A percentile compares a stretch with the other conserved stretches of the same genome.
Evolutionary conservation across 2,113 vertebrate species (phyloP).

Genomic region (Pollachius pollachius): DNA sequence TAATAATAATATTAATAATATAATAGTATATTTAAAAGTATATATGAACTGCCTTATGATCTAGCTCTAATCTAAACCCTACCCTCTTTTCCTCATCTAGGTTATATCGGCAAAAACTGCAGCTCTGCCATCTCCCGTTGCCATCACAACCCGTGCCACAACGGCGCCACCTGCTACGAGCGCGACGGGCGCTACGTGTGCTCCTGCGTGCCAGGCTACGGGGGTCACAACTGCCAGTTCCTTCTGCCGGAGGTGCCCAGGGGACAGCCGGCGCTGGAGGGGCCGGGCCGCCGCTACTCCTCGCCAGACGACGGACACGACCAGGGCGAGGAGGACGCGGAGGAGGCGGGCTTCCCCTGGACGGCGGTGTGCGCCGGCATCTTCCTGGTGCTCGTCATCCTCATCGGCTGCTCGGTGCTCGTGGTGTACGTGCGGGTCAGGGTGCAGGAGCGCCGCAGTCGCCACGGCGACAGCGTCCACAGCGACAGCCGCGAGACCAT

Average conservation of each 20-base stretch:
- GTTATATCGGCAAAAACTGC: slow-evolving; percentile 93
- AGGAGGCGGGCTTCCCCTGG: slow-evolving; percentile 83
- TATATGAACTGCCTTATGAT: too few species aligned
- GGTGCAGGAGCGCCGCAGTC: slow-evolving; percentile 79
- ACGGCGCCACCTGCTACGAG: slow-evolving; percentile 94
- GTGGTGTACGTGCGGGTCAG: slow-evolving; percentile 86
- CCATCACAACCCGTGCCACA: slow-evolving; percentile 91
- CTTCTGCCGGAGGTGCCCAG: slow-evolving; percentile 81
- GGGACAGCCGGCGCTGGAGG: slow-evolving; percentile 75
- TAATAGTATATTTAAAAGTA: too few species aligned
- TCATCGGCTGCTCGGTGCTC: slow-evolving; percentile 86
- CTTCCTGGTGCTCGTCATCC: slow-evolving; percentile 86
- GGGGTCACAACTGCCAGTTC: slow-evolving; percentile 95
- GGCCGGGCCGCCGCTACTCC: slow-evolving; percentile 78
- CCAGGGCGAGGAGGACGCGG: slow-evolving; percentile 60
- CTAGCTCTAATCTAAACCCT: background rate
- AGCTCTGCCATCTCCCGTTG: slow-evolving; percentile 86
- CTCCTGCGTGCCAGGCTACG: slow-evolving; percentile 87
- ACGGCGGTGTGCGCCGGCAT: slow-evolving; percentile 87
- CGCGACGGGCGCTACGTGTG: slow-evolving; percentile 87
- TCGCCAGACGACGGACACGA: slow-evolving; percentile 62
- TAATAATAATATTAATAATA: too few species aligned
- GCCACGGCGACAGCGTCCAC: slow-evolving; percentile 74
- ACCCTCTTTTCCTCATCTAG: slow-evolving; percentile 41
- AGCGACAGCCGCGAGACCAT: slow-evolving; percentile 90